phyloP scores from a whole-genome alignment of 2,888 invertebrate species.

The Cephus rjabovi region DNA sequence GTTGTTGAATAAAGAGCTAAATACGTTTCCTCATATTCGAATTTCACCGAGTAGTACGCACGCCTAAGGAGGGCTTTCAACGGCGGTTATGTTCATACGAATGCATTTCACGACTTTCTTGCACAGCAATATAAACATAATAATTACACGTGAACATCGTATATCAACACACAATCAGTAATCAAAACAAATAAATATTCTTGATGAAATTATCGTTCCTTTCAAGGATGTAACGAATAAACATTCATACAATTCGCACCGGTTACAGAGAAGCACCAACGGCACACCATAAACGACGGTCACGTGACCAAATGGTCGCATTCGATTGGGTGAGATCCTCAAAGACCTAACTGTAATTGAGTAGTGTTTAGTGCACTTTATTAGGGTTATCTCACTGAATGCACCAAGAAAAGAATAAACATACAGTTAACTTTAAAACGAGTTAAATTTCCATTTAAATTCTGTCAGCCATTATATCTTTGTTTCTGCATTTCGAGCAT shows the following conservation, averaged over 20 bases:
- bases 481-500: not conserved
- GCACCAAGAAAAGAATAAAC: not conserved
- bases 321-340: not conserved
- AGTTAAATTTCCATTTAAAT: not conserved
- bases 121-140: not conserved
- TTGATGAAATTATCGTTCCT: not conserved
- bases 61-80: constrained; percentile 5
- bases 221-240: not conserved
- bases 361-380: not conserved
- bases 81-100: constrained; percentile 14
- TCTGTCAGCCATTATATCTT: not conserved
- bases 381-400: not conserved
- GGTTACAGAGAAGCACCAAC: not conserved
- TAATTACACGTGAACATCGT: not conserved
- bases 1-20: constrained; percentile 1
- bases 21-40: constrained; percentile 12
- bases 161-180: not conserved
- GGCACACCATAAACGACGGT: not conserved
- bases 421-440: not conserved
- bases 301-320: not conserved
- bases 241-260: not conserved
- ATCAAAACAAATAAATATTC: not conserved
- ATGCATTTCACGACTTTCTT: not conserved
- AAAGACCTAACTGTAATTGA: not conserved
- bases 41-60: constrained; percentile 12